A percentile compares a stretch with the other conserved stretches of the same genome.
phyloP scores from a whole-genome alignment of 2,113 vertebrate genomes.

The Eurystomus gularis region DNA sequence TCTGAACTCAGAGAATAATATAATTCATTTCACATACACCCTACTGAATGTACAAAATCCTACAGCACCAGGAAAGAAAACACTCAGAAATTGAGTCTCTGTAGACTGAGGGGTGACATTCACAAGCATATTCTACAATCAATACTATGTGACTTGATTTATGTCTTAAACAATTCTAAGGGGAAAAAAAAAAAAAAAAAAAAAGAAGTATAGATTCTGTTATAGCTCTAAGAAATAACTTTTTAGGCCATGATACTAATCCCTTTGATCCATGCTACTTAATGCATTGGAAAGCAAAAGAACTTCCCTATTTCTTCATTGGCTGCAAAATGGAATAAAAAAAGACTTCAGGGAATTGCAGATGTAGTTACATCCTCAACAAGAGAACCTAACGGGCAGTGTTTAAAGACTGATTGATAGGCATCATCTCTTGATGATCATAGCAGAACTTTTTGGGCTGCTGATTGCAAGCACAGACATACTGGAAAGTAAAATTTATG shows the following conservation, averaged over 20 bases:
- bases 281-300: conserved; percentile 28
- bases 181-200: accelerated
- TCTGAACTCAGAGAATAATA: conserved; percentile 17
- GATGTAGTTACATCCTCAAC: conserved; percentile 35
- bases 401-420: conserved; percentile 63
- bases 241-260: conserved; percentile 30
- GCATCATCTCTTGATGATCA: conserved; percentile 61
- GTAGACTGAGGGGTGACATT: neutral
- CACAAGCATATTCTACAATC: conserved; percentile 26
- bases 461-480: conserved; percentile 62
- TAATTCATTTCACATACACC: conserved; percentile 4
- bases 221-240: neutral
- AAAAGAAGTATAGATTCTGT: neutral
- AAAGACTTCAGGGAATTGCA: conserved; percentile 4
- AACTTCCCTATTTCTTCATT: conserved; percentile 25
- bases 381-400: neutral
- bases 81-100: neutral
- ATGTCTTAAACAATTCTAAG: neutral
- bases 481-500: conserved; percentile 39
- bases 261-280: conserved; percentile 42
- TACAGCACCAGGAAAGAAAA: conserved; percentile 9
- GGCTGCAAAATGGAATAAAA: conserved; percentile 33
- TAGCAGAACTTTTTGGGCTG: conserved; percentile 54
- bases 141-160: conserved; percentile 25
- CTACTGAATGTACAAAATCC: neutral